phyloP scores from a whole-genome alignment of 1,140 invertebrate species.

The Thrips palmi region DNA sequence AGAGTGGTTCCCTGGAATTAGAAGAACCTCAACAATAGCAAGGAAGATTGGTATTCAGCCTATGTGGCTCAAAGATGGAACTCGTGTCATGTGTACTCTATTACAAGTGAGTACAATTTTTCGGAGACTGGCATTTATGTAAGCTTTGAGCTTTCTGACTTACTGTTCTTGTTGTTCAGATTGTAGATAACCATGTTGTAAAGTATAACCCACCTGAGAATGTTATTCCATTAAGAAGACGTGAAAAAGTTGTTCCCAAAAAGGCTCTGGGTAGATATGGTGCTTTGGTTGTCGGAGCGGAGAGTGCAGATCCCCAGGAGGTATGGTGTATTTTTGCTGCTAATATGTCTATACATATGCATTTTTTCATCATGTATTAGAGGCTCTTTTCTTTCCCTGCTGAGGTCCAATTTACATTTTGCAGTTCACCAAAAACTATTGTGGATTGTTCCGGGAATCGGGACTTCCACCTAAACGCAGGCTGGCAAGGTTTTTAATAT shows the following conservation, averaged over 20 bases:
- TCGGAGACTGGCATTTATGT: conserved; percentile 8
- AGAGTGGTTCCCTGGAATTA: conserved; percentile 40
- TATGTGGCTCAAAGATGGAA: conserved; percentile 78
- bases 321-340: conserved; percentile 21
- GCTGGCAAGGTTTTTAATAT: conserved; percentile 67
- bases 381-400: neutral
- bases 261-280: conserved; percentile 35
- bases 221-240: conserved; percentile 35
- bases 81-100: conserved; percentile 56
- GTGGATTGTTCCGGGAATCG: conserved; percentile 62
- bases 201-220: conserved; percentile 75
- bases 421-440: conserved; percentile 75
- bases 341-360: neutral
- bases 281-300: conserved; percentile 72
- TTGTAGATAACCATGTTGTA: conserved; percentile 91
- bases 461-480: conserved; percentile 79
- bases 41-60: conserved; percentile 87
- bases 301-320: conserved; percentile 61
- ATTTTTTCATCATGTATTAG: conserved; percentile 8
- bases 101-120: conserved; percentile 48
- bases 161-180: conserved; percentile 30
- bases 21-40: conserved; percentile 70
- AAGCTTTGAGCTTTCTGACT: neutral
- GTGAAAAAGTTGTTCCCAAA: conserved; percentile 18
- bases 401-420: conserved; percentile 13